These are phyloP conservation scores for Helogale parvula DNA, from an alignment of 2,113 vertebrate species.

Conservation along the genomic window DNA sequence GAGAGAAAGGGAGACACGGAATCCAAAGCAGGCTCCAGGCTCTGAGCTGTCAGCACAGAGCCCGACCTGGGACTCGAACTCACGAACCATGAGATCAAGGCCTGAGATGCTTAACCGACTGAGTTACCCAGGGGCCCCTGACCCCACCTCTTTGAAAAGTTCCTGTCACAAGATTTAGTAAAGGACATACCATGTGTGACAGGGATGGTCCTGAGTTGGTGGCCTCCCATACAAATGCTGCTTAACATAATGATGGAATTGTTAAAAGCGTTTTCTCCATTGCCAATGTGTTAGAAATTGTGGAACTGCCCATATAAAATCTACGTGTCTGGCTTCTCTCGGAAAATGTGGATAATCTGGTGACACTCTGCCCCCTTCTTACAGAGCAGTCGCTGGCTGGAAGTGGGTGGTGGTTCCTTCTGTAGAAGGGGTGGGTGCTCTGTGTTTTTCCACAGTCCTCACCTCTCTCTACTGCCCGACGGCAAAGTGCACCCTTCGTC, in stretches of 20 bases:
- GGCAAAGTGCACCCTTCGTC: background rate
- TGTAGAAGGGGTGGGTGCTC: background rate
- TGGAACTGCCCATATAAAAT: background rate
- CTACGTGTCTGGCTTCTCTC: background rate
- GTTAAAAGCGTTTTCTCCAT: background rate
- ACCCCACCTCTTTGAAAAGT: background rate
- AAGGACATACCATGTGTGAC: background rate
- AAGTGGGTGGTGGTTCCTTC: too few relatives aligned
- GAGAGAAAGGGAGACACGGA: too few relatives aligned
- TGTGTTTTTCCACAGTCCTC: background rate
- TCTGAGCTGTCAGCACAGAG: too few relatives aligned
- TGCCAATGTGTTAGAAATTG: background rate
- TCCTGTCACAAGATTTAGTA: background rate
- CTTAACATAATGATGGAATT: background rate
- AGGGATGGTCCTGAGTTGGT: background rate
- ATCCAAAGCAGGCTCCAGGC: too few relatives aligned
- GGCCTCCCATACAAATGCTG: background rate
- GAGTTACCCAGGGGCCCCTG: too few relatives aligned
- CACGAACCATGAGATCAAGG: too few relatives aligned
- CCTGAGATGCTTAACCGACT: too few relatives aligned
- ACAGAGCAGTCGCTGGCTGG: background rate
- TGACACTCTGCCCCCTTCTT: background rate
- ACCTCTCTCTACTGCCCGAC: background rate
- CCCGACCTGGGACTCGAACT: too few relatives aligned
- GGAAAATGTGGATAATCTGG: background rate